These are phyloP conservation scores for Chironomus tepperi DNA, from an alignment of 1,140 invertebrate species.

Conservation along the genomic window DNA sequence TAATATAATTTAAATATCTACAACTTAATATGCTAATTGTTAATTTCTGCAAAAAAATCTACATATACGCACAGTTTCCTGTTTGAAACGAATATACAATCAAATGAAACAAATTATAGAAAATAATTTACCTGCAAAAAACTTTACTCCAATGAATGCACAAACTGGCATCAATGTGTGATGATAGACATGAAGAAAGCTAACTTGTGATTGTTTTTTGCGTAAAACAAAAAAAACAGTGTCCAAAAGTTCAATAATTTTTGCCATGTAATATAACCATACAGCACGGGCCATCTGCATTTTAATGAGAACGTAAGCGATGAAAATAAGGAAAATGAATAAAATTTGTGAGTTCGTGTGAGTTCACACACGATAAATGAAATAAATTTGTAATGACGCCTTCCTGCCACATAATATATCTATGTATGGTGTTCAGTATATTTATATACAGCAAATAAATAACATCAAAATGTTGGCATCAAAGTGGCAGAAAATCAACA, in stretches of 20 bases:
- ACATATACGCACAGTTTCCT: too few relatives aligned
- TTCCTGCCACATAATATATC: neutral
- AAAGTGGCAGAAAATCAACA: constrained; percentile 16
- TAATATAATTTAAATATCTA: too few relatives aligned
- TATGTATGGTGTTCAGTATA: neutral
- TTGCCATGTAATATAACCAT: constrained; percentile 54
- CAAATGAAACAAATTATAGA: neutral
- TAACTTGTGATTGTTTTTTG: constrained; percentile 68
- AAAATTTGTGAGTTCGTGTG: neutral
- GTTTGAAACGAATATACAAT: too few relatives aligned
- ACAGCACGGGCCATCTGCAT: constrained; percentile 52
- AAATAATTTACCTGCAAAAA: constrained; percentile 45
- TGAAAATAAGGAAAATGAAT: constrained; percentile 25
- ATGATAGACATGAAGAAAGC: constrained; percentile 67
- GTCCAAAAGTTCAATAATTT: constrained; percentile 55
- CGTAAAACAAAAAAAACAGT: constrained; percentile 74
- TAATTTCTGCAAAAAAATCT: too few relatives aligned
- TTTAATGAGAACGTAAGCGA: too few relatives aligned
- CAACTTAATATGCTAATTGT: too few relatives aligned
- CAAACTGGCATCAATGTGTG: constrained; percentile 62
- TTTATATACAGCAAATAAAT: constrained; percentile 10
- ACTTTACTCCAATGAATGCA: constrained; percentile 80
- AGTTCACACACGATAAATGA: constrained; percentile 25
- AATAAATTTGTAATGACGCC: constrained; percentile 19
- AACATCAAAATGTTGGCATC: constrained; percentile 21